Conservation (phyloP, 2,888 invertebrate genomes). For the Agrochola macilenta region DNA sequence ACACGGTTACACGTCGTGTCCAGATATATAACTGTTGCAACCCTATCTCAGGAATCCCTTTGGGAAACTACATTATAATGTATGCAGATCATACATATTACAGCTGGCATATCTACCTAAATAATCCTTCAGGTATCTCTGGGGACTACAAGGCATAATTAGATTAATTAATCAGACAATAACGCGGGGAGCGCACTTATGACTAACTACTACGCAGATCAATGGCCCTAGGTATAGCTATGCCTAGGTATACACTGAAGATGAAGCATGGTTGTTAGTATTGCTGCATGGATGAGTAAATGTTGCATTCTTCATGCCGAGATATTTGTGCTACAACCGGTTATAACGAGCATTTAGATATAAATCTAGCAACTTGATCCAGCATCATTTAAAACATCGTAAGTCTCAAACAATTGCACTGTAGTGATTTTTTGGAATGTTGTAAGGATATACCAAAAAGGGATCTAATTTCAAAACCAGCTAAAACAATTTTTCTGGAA, state of each 20-base stretch:
- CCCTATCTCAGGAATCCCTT: conserved; percentile 17
- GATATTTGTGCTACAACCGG: too few relatives aligned
- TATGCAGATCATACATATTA: conserved; percentile 23
- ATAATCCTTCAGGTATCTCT: conserved; percentile 24
- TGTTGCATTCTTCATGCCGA: too few relatives aligned
- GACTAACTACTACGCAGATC: conserved; percentile 4
- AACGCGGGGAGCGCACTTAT: background rate
- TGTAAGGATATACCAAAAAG: too few relatives aligned
- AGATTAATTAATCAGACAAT: conserved; percentile 47
- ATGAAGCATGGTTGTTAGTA: background rate
- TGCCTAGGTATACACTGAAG: background rate
- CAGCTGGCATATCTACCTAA: background rate
- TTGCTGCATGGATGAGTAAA: background rate
- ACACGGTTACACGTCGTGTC: conserved; percentile 4
- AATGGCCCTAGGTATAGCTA: background rate
- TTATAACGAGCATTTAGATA: too few relatives aligned
- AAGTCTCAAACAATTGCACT: too few relatives aligned
- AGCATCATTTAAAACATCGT: too few relatives aligned
- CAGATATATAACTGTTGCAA: background rate
- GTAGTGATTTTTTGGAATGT: too few relatives aligned
- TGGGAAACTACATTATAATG: conserved; percentile 15
- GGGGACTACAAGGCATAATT: conserved; percentile 26
- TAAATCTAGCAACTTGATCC: too few relatives aligned
- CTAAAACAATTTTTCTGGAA: too few relatives aligned
- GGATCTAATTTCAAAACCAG: too few relatives aligned